phyloP scores from a whole-genome alignment of 2,888 invertebrate genomes.

The Hypsopygia costalis region DNA sequence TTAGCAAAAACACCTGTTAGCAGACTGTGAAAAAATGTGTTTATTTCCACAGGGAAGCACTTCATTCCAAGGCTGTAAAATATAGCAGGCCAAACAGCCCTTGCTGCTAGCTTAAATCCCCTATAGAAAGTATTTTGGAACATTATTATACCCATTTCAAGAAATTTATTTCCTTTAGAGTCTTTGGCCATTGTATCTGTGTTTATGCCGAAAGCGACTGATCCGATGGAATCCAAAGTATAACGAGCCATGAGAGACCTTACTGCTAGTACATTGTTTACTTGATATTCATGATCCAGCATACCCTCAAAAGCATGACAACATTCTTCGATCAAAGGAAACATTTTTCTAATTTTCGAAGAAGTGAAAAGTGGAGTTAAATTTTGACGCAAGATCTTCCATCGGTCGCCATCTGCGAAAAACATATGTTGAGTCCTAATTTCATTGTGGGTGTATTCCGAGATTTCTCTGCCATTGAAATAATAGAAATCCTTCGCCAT shows the following conservation, averaged over 20 bases:
- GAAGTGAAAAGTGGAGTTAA: conserved; percentile 47
- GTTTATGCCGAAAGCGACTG: conserved; percentile 37
- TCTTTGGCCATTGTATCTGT: conserved; percentile 28
- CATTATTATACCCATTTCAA: conserved; percentile 26
- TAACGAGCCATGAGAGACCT: conserved; percentile 27
- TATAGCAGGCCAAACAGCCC: conserved; percentile 34
- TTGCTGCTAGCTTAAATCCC: conserved; percentile 19
- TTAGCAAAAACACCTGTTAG: conserved; percentile 8
- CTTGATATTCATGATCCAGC: conserved; percentile 23
- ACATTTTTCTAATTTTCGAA: conserved; percentile 55
- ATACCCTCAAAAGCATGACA: conserved; percentile 28
- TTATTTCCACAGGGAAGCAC: conserved; percentile 24
- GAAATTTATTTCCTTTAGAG: conserved; percentile 29
- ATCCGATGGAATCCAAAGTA: conserved; percentile 34
- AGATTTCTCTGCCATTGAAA: conserved; percentile 29
- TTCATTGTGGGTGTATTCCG: conserved; percentile 30
- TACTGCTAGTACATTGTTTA: conserved; percentile 17
- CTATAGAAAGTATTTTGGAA: conserved; percentile 19
- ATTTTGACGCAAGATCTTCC: conserved; percentile 51
- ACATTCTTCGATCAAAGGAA: conserved; percentile 39
- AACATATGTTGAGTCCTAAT: conserved; percentile 36
- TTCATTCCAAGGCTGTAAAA: conserved; percentile 33
- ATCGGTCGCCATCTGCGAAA: conserved; percentile 39
- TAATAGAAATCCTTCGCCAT: conserved; percentile 31
- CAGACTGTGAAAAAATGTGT: conserved; percentile 25